Percentiles rank a stretch among this genome's conserved stretches.
phyloP scores from a whole-genome alignment of 2,113 vertebrate species.

The Excalfactoria chinensis region DNA sequence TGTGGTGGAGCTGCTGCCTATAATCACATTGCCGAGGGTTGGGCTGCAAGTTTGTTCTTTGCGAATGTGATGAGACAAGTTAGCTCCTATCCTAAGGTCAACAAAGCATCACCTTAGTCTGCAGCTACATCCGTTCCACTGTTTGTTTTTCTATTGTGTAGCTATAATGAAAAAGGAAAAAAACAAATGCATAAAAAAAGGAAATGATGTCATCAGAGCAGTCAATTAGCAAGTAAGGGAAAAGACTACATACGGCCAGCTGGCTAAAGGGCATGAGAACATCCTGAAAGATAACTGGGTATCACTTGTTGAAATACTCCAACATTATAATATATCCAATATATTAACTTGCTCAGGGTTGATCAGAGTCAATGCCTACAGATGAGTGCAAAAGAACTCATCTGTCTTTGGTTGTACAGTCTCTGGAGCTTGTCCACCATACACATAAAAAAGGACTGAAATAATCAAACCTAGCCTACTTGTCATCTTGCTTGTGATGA shows the following conservation, averaged over 20 bases:
- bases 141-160: constrained; percentile 61
- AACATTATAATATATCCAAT: not conserved
- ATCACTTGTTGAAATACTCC: not conserved
- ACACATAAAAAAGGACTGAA: not conserved
- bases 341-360: not conserved
- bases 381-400: not conserved
- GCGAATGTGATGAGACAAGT: not conserved
- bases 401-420: not conserved
- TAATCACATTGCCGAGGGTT: not conserved
- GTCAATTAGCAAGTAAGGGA: not conserved
- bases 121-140: constrained; percentile 49
- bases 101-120: constrained; percentile 17
- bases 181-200: not conserved
- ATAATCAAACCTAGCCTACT: not conserved
- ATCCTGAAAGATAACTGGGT: constrained; percentile 33
- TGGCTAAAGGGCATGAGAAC: constrained; percentile 53
- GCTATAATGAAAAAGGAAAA: constrained; percentile 4
- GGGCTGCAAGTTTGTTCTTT: not conserved
- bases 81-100: not conserved
- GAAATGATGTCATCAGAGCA: constrained; percentile 48
- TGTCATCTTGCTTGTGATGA: not conserved
- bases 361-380: not conserved
- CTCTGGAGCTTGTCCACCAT: not conserved
- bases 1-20: not conserved
- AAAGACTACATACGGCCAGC: not conserved